Base-by-base conservation (phyloP, 2,888 invertebrate species). In the Epicampocera succincta region DNA sequence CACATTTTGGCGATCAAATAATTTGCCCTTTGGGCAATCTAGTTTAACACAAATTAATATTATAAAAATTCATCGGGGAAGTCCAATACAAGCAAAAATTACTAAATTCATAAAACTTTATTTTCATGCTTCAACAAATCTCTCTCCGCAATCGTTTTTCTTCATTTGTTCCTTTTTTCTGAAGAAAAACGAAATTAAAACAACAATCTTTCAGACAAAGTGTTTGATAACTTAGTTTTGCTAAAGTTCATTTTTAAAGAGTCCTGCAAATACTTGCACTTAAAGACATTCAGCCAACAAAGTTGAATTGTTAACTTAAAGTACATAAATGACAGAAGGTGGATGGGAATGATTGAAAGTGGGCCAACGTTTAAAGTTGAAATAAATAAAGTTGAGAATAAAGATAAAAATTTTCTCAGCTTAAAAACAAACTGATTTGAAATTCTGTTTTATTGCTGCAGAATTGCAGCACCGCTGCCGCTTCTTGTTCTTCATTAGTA, bases 181-280 rank as follows among this genome's bases (percentile, higher is more conserved):
- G n/a, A 56, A 50, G 44, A 54, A 46, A 54, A 63, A 15, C 33
- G n/a, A n/a, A 58, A 60, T 50, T 11, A 66, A 48, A 38, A 54
- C 3, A 72, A 19, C 40, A 61, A 12, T 54, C 12, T 42, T 48
- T 33, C 54, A 56, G 63, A 65, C 50, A 72, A 65, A 72, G 21
- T 78, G 33, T 65, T 69, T 78, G 17, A 46, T 50, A 50, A 65
- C 54, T 4, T n/a, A 50, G n/a, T 56, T 78, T 44, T 29, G 13
- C 25, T 13, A 8, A 65, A 72, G 65, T 72, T 25, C 12, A 58
- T 50, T 65, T 71, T 78, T 65, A 52, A 78, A 78, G 72, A 72
- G 58, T 78, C 60, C 52, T 58, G 66, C 78, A 78, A 72, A 72
- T 72, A 66, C 66, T n/a, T n/a, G n/a, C n/a, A n/a, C n/a, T 78